Evolutionary conservation across 2,888 invertebrate genomes (phyloP), one percentile per base, ranked within the genome.

Genomic region (Ceratothoa steindachneri): DNA sequence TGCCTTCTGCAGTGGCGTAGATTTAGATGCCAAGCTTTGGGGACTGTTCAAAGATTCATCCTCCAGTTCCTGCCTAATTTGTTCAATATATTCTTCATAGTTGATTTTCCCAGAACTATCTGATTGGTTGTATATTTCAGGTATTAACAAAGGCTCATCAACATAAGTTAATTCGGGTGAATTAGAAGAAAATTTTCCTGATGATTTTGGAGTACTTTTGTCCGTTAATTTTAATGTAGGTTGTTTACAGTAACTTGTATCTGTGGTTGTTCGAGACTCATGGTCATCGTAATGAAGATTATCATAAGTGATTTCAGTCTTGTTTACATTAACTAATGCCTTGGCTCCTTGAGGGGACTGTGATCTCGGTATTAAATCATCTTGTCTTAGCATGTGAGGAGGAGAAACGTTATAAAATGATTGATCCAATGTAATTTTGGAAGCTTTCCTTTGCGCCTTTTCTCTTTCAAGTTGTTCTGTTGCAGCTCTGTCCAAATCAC

Each of bases 401-500:
- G 69, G 60, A 51, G 65, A 65, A 22, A 29, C 31, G 2, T 74
- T 74, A 53, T 77, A 74, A 68, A 77, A 73, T 52, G 71, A 66
- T 30, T 52, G 68, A 28, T 77, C 74, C 27, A 71, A 71, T 4
- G 64, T 65, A 15, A n/a, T 51, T 51, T 51, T 51, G 19, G 52
- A 51, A n/a, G n/a, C n/a, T n/a, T n/a, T n/a, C 19, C 52, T 51
- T 2, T 2, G 19, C 30, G 69, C 67, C 52, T 71, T 27, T 51
- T 76, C 75, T 31, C 69, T 71, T 51, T 75, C 73, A 67, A 79
- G 70, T 19, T 73, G 73, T 28, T 73, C 72, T 22, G 75, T 65
- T 15, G 75, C 75, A 24, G 75, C 78, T 65, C 71, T 28, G 29
- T 79, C 75, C 3, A 79, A 66, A 52, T 79, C 75, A 70, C 78